Evolutionary conservation across 2,113 vertebrate genomes (phyloP).

Genomic region (Eublepharis macularius): DNA sequence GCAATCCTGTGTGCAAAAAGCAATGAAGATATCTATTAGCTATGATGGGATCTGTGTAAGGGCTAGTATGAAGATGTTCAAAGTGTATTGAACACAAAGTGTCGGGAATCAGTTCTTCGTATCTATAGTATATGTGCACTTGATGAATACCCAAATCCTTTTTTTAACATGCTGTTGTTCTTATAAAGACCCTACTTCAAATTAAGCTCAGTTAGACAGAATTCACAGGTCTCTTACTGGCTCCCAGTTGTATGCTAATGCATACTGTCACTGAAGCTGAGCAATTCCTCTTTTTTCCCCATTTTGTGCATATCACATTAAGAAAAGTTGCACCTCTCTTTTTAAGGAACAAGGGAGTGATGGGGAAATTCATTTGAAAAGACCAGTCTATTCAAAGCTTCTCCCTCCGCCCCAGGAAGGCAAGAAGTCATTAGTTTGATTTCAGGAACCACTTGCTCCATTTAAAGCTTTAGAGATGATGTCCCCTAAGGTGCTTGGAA

Average conservation of each 20-base stretch:
- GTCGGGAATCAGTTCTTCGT: too few relatives aligned
- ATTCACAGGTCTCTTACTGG: not conserved
- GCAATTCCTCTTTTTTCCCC: not conserved
- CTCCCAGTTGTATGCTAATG: not conserved
- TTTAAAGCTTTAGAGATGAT: constrained; percentile 10
- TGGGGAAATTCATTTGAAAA: not conserved
- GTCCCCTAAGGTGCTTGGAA: not conserved
- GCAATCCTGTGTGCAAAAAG: not conserved
- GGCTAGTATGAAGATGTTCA: too few relatives aligned
- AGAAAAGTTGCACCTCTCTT: not conserved
- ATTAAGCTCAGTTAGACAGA: not conserved
- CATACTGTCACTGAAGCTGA: not conserved
- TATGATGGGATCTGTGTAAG: too few relatives aligned
- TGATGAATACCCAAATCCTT: too few relatives aligned
- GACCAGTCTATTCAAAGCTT: not conserved
- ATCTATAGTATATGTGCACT: too few relatives aligned
- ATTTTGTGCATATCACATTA: not conserved
- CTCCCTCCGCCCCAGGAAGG: not conserved
- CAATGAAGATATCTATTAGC: not conserved
- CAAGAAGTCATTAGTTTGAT: not conserved
- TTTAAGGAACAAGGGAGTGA: not conserved
- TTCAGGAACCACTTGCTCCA: constrained; percentile 14
- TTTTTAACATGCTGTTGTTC: too few relatives aligned
- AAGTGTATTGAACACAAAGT: too few relatives aligned
- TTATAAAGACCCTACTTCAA: not conserved